Percentiles rank a stretch among this genome's conserved stretches.
Evolutionary conservation across 2,888 invertebrate genomes (phyloP).

Genomic region (Caenorhabditis doughertyi): DNA sequence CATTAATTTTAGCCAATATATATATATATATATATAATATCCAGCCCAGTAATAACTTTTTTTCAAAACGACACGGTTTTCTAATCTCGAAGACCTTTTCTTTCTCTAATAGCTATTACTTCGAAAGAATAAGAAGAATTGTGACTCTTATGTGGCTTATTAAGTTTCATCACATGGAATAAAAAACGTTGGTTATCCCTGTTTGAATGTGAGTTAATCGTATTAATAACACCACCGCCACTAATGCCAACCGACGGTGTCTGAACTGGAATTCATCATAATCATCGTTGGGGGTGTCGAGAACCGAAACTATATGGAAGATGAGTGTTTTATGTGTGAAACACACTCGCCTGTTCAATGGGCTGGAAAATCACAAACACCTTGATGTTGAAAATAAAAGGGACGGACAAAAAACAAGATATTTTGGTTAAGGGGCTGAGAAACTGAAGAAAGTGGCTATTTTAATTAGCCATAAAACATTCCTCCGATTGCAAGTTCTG

Average conservation of each 20-base stretch:
- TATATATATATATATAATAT: too few species aligned
- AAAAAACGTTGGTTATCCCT: slow-evolving; percentile 8
- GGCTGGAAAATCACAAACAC: slow-evolving; percentile 15
- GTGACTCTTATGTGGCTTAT: too few species aligned
- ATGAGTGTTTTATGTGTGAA: slow-evolving; percentile 50
- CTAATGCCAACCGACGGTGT: slow-evolving; percentile 3
- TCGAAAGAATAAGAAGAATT: too few species aligned
- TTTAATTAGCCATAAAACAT: slow-evolving; percentile 60
- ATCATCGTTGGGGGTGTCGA: slow-evolving; percentile 35
- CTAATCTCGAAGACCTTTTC: too few species aligned
- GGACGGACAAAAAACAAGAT: slow-evolving; percentile 6
- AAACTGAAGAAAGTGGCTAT: background rate
- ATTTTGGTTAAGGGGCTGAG: background rate
- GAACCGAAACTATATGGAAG: slow-evolving; percentile 26
- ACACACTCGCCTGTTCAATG: slow-evolving; percentile 37
- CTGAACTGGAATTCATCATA: slow-evolving; percentile 46
- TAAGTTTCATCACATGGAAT: slow-evolving; percentile 4
- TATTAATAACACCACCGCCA: slow-evolving; percentile 32
- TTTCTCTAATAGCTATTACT: too few species aligned
- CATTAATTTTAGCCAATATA: too few species aligned
- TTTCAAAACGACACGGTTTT: too few species aligned
- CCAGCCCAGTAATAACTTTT: too few species aligned
- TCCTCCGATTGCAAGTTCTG: slow-evolving; percentile 11
- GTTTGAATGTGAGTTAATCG: slow-evolving; percentile 39
- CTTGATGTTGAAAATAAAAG: background rate